Conservation (phyloP, 2,113 vertebrate species). For the Eurystomus gularis region DNA sequence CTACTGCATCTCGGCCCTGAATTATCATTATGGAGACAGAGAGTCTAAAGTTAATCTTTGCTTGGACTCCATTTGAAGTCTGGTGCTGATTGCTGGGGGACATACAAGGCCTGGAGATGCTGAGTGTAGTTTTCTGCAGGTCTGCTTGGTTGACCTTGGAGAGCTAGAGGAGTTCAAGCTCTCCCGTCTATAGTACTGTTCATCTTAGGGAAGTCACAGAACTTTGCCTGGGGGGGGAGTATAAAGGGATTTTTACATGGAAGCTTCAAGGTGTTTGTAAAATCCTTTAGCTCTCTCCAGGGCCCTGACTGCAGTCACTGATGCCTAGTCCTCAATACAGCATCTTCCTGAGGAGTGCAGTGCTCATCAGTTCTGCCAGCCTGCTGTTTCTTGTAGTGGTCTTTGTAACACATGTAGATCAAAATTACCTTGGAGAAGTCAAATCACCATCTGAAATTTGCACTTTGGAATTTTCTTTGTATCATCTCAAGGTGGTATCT, state of each 20-base stretch:
- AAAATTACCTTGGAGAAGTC: background rate
- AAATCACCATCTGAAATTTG: background rate
- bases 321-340: background rate
- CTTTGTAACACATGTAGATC: background rate
- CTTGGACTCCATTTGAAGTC: background rate
- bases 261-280: background rate
- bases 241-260: background rate
- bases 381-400: background rate
- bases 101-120: background rate
- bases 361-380: background rate
- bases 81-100: conserved; percentile 3
- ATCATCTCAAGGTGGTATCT: background rate
- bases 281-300: background rate
- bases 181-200: background rate
- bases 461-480: background rate
- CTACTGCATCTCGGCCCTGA: background rate
- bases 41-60: background rate
- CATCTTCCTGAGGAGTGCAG: background rate
- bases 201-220: background rate
- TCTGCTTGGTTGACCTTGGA: background rate
- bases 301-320: background rate
- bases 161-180: background rate
- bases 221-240: background rate
- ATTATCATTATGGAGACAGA: background rate
- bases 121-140: conserved; percentile 22